A percentile compares a stretch with the other conserved stretches of the same genome.
These are phyloP conservation scores for Halcyon senegalensis DNA, from an alignment of 2,113 vertebrate species.

Conservation along the genomic window DNA sequence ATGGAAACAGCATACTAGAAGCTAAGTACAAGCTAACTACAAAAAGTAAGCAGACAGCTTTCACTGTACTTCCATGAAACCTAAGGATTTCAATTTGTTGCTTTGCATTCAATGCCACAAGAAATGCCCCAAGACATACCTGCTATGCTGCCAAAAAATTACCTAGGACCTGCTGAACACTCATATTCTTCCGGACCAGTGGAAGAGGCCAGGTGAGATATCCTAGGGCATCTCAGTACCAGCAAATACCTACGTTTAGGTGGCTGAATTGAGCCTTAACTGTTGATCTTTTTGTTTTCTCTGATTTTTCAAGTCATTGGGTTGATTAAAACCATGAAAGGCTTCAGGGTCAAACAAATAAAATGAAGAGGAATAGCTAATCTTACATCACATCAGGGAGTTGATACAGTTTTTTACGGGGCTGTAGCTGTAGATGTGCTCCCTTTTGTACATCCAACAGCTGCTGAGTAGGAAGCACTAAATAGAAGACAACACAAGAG, in stretches of 20 bases:
- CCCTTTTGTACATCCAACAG: not conserved
- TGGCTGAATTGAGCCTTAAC: not conserved
- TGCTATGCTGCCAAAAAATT: not conserved
- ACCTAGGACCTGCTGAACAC: not conserved
- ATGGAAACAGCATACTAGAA: not conserved
- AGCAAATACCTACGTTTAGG: not conserved
- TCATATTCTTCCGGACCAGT: not conserved
- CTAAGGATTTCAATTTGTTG: not conserved
- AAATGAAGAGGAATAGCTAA: not conserved
- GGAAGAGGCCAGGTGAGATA: not conserved
- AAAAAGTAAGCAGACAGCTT: not conserved
- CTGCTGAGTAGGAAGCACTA: not conserved
- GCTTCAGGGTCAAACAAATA: not conserved
- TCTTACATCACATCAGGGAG: fast-evolving
- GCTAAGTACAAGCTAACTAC: not conserved
- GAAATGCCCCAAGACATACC: not conserved
- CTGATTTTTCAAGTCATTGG: not conserved
- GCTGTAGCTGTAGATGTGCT: not conserved
- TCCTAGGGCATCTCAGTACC: not conserved
- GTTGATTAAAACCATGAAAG: not conserved
- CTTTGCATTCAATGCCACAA: not conserved
- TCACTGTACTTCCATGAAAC: not conserved
- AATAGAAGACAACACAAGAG: not conserved
- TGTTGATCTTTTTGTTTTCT: not conserved
- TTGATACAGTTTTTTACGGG: not conserved